Percentiles rank a stretch among this genome's conserved stretches.
Evolutionary conservation across 2,888 invertebrate genomes (phyloP).

Genomic region (Galerucella nymphaeae): DNA sequence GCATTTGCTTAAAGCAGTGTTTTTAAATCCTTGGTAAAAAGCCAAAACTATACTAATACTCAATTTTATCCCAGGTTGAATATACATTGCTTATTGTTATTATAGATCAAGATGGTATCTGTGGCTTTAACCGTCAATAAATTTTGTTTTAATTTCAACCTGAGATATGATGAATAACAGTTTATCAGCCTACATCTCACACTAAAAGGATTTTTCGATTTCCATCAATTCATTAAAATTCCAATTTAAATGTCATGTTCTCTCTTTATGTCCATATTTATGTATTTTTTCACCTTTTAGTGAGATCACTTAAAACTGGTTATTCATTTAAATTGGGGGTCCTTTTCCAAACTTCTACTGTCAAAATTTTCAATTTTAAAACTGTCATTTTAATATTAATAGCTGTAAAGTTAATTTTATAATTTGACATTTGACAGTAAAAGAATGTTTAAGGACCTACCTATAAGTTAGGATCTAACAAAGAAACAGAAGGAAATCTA

Average conservation of each 20-base stretch:
- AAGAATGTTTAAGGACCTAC: not conserved
- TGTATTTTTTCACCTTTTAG: not conserved
- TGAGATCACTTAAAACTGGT: not conserved
- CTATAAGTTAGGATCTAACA: slow-evolving; percentile 35
- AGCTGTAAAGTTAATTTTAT: no score
- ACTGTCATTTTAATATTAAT: no score
- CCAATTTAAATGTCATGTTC: not conserved
- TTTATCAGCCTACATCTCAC: not conserved
- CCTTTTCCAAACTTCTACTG: not conserved
- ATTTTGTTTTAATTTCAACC: not conserved
- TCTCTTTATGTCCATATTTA: not conserved
- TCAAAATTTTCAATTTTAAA: not conserved
- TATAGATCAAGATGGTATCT: no score
- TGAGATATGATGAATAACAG: slow-evolving; percentile 4
- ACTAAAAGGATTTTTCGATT: slow-evolving; percentile 1
- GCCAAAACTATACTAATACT: slow-evolving; percentile 7
- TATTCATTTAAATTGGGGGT: slow-evolving; percentile 1
- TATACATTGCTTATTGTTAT: no score
- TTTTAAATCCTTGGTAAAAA: slow-evolving; percentile 2
- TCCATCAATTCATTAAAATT: not conserved
- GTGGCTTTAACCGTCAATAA: not conserved
- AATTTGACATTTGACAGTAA: not conserved
- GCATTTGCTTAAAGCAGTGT: not conserved
- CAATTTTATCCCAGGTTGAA: slow-evolving; percentile 12
- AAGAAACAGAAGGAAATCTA: slow-evolving; percentile 23